Evolutionary conservation across 2,888 invertebrate genomes (phyloP), one percentile per base, ranked within the genome.

Genomic region (Andrena flavipes): DNA sequence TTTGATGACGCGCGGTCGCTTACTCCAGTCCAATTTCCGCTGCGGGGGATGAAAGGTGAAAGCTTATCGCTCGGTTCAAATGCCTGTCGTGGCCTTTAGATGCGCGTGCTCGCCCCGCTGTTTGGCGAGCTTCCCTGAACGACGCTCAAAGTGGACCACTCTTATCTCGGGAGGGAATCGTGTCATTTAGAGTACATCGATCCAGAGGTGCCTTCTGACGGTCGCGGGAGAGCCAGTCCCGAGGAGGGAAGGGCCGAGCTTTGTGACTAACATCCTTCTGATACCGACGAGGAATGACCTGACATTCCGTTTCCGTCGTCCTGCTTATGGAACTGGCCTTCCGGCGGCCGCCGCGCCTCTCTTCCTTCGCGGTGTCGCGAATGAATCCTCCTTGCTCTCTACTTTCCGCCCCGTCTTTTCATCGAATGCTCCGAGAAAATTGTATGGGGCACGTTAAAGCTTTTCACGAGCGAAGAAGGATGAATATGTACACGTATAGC

Each of bases 11-110:
- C 67, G 63, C 49, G 35, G 59, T 51, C 51, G 42, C 67, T 69
- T 65, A 29, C 76, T 13, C 35, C 42, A 67, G 73, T 85, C 79
- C 80, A 87, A 88, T 88, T 88, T 88, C 82, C 84, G 86, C 64
- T 82, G 67, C 63, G 48, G 23, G 67, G 69, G 70, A 77, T 51
- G 64, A 64, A 67, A 74, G 73, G 75, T 74, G 60, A 65, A 62
- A 65, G 71, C 81, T 87, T 87, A 89, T 88, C 89, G 75, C 60
- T 68, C 67, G 70, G 82, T 85, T 83, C 79, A 85, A 87, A 88
- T 81, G 79, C 83, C 70, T 69, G 71, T 77, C 82, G 80, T 74
- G 65, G 80, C 65, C 80, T 85, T 75, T 82, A 76, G 80, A 65
- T 76, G 65, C 35, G 65, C 35, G 76, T 70, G 80, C 72, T 35